Evolutionary conservation across 2,888 invertebrate species (phyloP).

Genomic region (Melinaea menophilus): DNA sequence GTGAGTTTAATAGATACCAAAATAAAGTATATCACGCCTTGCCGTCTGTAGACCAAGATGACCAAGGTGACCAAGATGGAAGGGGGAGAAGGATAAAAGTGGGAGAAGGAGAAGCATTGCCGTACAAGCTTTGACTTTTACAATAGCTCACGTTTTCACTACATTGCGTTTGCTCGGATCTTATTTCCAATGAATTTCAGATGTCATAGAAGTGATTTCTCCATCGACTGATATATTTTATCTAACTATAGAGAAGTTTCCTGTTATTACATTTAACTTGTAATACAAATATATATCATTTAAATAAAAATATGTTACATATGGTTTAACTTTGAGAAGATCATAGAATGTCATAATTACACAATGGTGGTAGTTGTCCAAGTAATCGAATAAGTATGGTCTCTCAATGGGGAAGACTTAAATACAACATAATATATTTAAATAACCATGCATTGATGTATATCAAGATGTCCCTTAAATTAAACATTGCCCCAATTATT

Average conservation of each 20-base stretch:
- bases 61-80: slow-evolving; percentile 18
- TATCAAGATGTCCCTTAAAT: slow-evolving; percentile 9
- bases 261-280: too few relatives aligned
- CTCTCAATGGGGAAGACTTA: not conserved
- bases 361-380: too few relatives aligned
- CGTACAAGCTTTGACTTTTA: slow-evolving; percentile 54
- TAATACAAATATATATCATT: too few relatives aligned
- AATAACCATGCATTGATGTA: not conserved
- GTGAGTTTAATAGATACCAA: not conserved
- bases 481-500: slow-evolving; percentile 11
- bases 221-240: slow-evolving; percentile 20
- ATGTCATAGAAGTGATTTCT: slow-evolving; percentile 43
- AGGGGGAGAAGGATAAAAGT: slow-evolving; percentile 16
- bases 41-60: slow-evolving; percentile 32
- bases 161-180: slow-evolving; percentile 58
- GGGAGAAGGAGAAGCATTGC: slow-evolving; percentile 31
- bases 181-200: slow-evolving; percentile 61
- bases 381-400: not conserved
- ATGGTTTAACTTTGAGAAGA: too few relatives aligned
- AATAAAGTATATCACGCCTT: slow-evolving; percentile 24
- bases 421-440: not conserved
- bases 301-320: too few relatives aligned
- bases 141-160: slow-evolving; percentile 63
- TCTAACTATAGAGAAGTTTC: slow-evolving; percentile 3
- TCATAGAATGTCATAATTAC: too few relatives aligned